Percentiles rank a stretch among this genome's conserved stretches.
Conservation (phyloP, 2,797 vertebrate genomes). For the Petrocephalus schoutedeni region DNA sequence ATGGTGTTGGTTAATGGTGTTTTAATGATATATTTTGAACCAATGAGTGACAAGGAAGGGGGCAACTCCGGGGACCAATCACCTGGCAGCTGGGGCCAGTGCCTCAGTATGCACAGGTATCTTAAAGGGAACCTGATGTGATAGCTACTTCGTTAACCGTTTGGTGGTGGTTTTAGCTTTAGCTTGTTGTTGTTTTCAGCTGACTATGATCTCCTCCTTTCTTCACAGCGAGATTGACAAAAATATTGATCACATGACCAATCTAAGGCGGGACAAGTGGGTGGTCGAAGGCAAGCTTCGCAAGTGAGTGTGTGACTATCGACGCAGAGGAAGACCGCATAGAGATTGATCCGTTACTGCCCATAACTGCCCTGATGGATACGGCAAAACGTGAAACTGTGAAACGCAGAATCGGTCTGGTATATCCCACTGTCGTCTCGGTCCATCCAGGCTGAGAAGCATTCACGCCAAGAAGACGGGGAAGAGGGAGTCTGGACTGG, state of each 20-base stretch:
- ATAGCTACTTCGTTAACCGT: background rate
- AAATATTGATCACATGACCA: constrained; percentile 93
- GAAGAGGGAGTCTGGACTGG: constrained; percentile 64
- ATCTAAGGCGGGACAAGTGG: constrained; percentile 91
- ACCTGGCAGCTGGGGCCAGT: background rate
- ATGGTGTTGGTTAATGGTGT: background rate
- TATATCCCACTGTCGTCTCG: constrained; percentile 2
- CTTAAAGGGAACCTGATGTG: background rate
- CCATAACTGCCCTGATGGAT: background rate
- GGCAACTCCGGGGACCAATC: background rate
- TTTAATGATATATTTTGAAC: background rate
- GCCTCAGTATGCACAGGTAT: background rate
- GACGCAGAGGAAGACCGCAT: background rate
- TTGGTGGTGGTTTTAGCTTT: background rate
- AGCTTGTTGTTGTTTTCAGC: background rate
- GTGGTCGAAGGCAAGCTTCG: constrained; percentile 87
- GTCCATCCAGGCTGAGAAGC: constrained; percentile 70
- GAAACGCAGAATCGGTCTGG: background rate
- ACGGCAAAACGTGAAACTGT: background rate
- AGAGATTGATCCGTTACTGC: background rate
- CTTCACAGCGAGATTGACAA: constrained; percentile 91
- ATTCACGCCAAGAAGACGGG: constrained; percentile 83
- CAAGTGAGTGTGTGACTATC: constrained; percentile 73
- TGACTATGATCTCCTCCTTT: constrained; percentile 32
- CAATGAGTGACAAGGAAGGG: background rate